Evolutionary conservation across 2,113 vertebrate genomes (phyloP), one percentile per base, ranked within the genome.

Genomic region (Eupsittula cactorum): DNA sequence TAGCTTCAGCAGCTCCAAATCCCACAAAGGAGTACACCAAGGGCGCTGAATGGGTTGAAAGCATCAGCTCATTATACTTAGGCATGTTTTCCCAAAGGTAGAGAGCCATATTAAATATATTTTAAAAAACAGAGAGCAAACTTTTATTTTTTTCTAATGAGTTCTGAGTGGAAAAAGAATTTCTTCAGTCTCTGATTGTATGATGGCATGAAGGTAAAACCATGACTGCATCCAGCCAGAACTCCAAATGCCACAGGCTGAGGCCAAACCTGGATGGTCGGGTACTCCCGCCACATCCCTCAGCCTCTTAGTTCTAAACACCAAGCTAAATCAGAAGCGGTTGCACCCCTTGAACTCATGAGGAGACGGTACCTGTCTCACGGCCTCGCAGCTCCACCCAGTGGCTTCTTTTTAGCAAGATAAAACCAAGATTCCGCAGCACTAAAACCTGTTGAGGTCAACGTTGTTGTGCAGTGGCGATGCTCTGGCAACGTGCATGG

Each of bases 371-470:
- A 21, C 57, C 88, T 27, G 79, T 95, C 71, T 86, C 89, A 17
- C 96, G 91, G 94, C 9, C 95, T 75, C 68, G 75, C 84, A 95
- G 96, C 92, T 95, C 97, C 96, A 95, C 90, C 96, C 90, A 78
- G 95, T 90, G 97, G 94, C 46, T 78, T 53, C 39, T 77, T 64
- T 60, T 60, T 76, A 79, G 82, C 52, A 65, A 35, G 62, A 42
- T 2, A 70, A 95, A 67, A 4, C 46, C 64, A 2, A 37, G 6
- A 10, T 57, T 83, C 65, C 75, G 10, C 27, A 47, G 39, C 42
- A 2, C 2, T 75, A 35, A 39, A 92, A 64, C 60, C 64, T 44
- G 50, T 35, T 8, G 71, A 77, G 75, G 28, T 44, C 46, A 13
- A 31, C 0, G 4, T 14, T 3, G 52, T 7, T 21, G 3, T 3